phyloP scores from a whole-genome alignment of 2,888 invertebrate species.

The Lasioglossum zephyrum region DNA sequence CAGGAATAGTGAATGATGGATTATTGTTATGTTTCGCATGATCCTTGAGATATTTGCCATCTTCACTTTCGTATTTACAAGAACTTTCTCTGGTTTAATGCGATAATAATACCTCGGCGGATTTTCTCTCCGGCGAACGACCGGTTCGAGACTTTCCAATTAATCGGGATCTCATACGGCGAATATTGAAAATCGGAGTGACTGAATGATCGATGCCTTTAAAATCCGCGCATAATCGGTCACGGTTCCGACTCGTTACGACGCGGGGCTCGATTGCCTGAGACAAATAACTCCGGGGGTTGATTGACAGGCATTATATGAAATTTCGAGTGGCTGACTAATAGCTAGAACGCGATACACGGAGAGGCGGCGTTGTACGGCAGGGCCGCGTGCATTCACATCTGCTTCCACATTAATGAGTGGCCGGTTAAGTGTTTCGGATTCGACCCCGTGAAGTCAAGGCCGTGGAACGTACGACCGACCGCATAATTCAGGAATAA shows the following conservation, averaged over 20 bases:
- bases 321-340: constrained; percentile 80
- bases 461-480: constrained; percentile 45
- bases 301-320: constrained; percentile 81
- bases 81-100: background rate
- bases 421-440: constrained; percentile 37
- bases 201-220: constrained; percentile 63
- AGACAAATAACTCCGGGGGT: constrained; percentile 76
- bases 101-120: background rate
- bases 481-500: constrained; percentile 38
- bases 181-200: constrained; percentile 45
- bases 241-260: constrained; percentile 62
- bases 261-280: constrained; percentile 67
- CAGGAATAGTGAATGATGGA: too few species aligned
- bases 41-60: background rate
- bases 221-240: constrained; percentile 56
- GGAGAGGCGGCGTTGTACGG: constrained; percentile 45
- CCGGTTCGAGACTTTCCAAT: constrained; percentile 25
- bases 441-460: constrained; percentile 57
- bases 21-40: too few species aligned
- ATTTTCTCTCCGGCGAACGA: background rate
- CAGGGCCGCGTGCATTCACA: constrained; percentile 47
- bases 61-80: background rate
- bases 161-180: constrained; percentile 16
- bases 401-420: constrained; percentile 56
- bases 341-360: constrained; percentile 69